Evolutionary conservation across 2,113 vertebrate genomes (phyloP).

Genomic region (Eleginops maclovinus): DNA sequence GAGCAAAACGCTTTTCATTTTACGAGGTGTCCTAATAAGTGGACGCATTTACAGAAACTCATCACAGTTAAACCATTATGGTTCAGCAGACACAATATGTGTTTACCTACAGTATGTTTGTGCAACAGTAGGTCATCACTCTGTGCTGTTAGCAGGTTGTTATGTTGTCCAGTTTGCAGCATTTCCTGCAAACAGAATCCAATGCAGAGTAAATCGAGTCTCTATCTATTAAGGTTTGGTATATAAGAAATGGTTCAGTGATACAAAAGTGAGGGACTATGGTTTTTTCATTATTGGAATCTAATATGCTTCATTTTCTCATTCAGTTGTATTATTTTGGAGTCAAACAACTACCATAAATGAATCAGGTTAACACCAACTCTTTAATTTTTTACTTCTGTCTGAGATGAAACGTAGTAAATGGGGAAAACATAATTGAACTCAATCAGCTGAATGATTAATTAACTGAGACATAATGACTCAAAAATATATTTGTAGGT

Average conservation of each 20-base stretch:
- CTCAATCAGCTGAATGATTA: too few species aligned
- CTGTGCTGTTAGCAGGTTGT: neutral
- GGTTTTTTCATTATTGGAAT: neutral
- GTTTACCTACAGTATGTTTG: neutral
- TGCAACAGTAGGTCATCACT: neutral
- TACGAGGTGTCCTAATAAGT: constrained; percentile 16
- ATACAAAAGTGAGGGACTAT: neutral
- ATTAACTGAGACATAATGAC: too few species aligned
- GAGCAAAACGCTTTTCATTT: constrained; percentile 41
- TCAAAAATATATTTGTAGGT: too few species aligned
- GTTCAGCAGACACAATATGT: neutral
- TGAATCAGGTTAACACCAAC: neutral
- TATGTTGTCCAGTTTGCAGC: neutral
- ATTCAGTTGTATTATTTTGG: neutral
- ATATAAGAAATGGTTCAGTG: neutral
- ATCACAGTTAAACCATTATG: neutral
- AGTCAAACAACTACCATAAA: neutral
- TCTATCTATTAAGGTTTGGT: neutral
- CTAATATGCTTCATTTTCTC: neutral
- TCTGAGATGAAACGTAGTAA: too few species aligned
- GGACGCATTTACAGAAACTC: constrained; percentile 24
- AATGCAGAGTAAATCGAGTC: neutral
- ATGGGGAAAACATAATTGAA: too few species aligned
- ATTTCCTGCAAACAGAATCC: constrained; percentile 4
- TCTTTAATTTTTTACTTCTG: too few species aligned